phyloP scores from a whole-genome alignment of 2,797 vertebrate genomes.

The Erithacus rubecula region DNA sequence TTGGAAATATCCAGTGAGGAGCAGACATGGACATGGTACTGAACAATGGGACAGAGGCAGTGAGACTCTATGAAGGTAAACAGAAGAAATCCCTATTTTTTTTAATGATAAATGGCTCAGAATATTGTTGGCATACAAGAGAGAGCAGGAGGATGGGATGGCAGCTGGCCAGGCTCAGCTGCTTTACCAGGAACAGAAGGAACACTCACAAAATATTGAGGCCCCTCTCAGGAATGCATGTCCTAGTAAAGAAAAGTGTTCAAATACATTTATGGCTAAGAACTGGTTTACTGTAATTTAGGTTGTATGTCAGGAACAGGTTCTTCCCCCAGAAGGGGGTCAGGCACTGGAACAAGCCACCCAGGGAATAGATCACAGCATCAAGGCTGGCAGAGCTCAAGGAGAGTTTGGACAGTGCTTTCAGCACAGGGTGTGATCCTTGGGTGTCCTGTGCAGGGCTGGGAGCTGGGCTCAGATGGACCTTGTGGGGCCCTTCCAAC shows the following conservation, averaged over 20 bases:
- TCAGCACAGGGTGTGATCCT: not conserved
- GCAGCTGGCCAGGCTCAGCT: not conserved
- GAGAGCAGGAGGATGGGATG: accelerated
- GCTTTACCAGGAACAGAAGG: not conserved
- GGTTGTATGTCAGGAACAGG: not conserved
- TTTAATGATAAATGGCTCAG: not conserved
- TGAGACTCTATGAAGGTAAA: accelerated
- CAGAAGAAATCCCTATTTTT: accelerated
- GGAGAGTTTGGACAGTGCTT: not conserved
- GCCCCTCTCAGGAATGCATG: not conserved
- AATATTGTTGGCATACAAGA: not conserved
- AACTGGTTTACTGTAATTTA: not conserved
- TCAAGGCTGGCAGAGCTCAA: not conserved
- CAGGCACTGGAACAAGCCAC: not conserved
- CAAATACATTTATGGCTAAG: not conserved
- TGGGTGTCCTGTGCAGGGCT: not conserved
- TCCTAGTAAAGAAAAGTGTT: not conserved
- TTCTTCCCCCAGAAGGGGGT: not conserved
- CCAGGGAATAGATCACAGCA: accelerated
- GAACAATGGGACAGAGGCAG: not conserved
- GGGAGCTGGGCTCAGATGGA: accelerated
- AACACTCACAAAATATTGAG: not conserved
- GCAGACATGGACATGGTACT: accelerated
- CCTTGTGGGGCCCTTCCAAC: not conserved
- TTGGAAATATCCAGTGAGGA: not conserved